Base-by-base conservation (phyloP, 2,113 vertebrate genomes). In the Pseudorectes ferrugineus region DNA sequence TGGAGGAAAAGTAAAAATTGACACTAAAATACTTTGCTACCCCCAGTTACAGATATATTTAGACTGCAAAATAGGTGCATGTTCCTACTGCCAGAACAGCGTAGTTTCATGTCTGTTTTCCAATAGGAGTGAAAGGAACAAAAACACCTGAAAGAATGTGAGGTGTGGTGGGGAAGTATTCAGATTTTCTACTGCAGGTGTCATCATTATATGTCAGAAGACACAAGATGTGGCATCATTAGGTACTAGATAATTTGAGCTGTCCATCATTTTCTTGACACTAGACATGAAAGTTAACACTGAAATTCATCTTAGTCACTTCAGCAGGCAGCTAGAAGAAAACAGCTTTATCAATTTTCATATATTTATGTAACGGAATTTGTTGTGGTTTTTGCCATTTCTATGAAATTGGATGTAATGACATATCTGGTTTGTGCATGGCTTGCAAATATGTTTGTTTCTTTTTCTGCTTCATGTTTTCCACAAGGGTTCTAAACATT, bases 131-230 rank as follows among this genome's bases (percentile, higher is more conserved):
- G 74, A 59, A 78, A 59, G 6, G 12, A 35, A 40, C 2, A 68
- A 74, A 62, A 68, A 14, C 1, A 3, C 4, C 11, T 72, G 28
- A 54, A 54, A 58, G 2, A 8, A 8, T 52, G 31, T 18, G 23
- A 62, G 3, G 2, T 24, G 3, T n/a, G 2, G 1, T 6, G 26
- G 3, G 8, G 4, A 23, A 16, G 2, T 24, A n/a, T 67, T 67
- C 29, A 20, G 11, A 46, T 62, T 52, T 89, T 72, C 10, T 29
- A 10, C 11, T 72, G 17, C 21, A 43, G 5, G 5, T 49, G 35
- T 13, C 40, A 48, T 40, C 4, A 2, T 79, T 61, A 45, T 22
- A 67, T 54, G 6, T 40, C 45, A 35, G 24, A 70, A 55, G 61
- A 65, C 28, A 6, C 9, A 67, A 58, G 20, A 43, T 38, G 15